Percentiles rank a stretch among this genome's conserved stretches.
phyloP scores from a whole-genome alignment of 2,888 invertebrate species.

The Habroteleia sp. region DNA sequence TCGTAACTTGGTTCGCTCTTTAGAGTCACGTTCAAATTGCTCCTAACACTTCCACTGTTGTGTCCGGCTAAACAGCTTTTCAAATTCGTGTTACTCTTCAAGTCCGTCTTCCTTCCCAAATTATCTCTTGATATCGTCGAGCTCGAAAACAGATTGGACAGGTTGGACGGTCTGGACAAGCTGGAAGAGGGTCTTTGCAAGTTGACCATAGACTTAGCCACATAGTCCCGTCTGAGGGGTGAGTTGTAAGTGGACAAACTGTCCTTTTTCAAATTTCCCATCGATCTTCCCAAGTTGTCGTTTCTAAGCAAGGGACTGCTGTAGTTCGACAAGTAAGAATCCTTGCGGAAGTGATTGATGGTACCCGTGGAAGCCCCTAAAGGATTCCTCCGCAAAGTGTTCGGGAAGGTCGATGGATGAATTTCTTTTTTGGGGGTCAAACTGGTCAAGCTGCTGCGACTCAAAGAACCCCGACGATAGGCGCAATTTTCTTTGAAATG shows the following conservation, averaged over 20 bases:
- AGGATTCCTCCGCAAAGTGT: slow-evolving; percentile 85
- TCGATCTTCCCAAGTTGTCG: slow-evolving; percentile 80
- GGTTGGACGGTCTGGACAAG: slow-evolving; percentile 63
- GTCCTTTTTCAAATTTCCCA: slow-evolving; percentile 77
- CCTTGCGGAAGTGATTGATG: slow-evolving; percentile 73
- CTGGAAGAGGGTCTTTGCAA: slow-evolving; percentile 70
- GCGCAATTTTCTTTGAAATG: slow-evolving; percentile 79
- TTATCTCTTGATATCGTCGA: slow-evolving; percentile 64
- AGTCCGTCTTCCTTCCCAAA: slow-evolving; percentile 62
- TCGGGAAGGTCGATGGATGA: slow-evolving; percentile 88
- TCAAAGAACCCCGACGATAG: slow-evolving; percentile 76
- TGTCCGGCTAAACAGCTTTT: slow-evolving; percentile 76
- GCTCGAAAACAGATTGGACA: slow-evolving; percentile 70
- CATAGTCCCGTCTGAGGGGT: slow-evolving; percentile 76
- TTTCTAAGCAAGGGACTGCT: slow-evolving; percentile 77
- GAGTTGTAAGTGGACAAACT: slow-evolving; percentile 71
- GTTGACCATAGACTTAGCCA: slow-evolving; percentile 78
- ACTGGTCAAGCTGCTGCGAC: slow-evolving; percentile 84
- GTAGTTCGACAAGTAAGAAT: slow-evolving; percentile 61
- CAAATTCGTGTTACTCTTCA: slow-evolving; percentile 69
- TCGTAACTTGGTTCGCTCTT: slow-evolving; percentile 74
- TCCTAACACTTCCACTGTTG: slow-evolving; percentile 71
- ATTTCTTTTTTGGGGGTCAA: slow-evolving; percentile 83
- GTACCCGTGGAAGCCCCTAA: slow-evolving; percentile 80
- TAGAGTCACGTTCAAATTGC: slow-evolving; percentile 75